These are phyloP conservation scores for Aptenodytes forsteri DNA, from an alignment of 2,113 vertebrate species.

Conservation along the genomic window DNA sequence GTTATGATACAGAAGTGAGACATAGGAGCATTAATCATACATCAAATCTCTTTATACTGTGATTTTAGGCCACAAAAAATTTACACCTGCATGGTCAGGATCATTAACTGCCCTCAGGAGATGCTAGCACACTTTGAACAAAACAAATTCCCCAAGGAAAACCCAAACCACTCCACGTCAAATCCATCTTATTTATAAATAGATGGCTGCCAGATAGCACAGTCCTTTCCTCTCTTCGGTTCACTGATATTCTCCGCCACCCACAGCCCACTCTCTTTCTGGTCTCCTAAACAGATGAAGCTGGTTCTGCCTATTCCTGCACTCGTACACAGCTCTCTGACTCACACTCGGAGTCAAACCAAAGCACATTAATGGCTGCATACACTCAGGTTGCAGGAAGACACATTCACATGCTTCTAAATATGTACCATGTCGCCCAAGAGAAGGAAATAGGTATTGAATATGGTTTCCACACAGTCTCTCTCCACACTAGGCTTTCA, in stretches of 20 bases:
- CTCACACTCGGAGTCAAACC: background rate
- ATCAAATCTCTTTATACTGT: background rate
- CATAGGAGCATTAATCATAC: background rate
- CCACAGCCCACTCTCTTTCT: background rate
- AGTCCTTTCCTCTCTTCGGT: background rate
- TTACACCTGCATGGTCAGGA: background rate
- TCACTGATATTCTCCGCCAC: background rate
- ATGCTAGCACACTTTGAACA: background rate
- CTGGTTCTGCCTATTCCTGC: background rate
- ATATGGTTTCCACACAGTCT: background rate
- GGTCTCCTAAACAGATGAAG: background rate
- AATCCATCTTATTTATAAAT: background rate
- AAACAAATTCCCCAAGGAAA: background rate
- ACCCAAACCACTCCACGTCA: background rate
- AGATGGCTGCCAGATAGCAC: background rate
- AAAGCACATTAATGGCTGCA: background rate
- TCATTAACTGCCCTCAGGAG: background rate
- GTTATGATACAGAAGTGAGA: background rate
- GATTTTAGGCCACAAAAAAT: background rate
- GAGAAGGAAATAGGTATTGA: background rate
- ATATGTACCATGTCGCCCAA: accelerated
- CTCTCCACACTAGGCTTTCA: background rate
- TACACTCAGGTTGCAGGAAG: background rate
- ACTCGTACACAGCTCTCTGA: background rate
- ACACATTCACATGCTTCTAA: background rate